Evolutionary conservation across 2,113 vertebrate species (phyloP).

Genomic region (Percina caprodes): DNA sequence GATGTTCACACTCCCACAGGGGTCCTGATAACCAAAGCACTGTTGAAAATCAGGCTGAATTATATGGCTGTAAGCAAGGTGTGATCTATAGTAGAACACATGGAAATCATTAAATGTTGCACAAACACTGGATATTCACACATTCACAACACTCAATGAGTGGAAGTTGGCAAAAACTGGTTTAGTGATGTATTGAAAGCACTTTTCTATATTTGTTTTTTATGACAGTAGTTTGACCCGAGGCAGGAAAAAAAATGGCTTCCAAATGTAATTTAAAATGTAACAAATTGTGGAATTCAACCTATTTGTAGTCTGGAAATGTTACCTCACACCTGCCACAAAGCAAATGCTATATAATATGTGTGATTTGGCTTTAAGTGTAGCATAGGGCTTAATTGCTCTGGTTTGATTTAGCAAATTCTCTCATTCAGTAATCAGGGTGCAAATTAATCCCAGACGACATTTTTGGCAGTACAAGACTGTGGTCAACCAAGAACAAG

Average conservation of each 20-base stretch:
- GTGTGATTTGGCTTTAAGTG: background rate
- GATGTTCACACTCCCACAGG: constrained; percentile 69
- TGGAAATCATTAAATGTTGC: constrained; percentile 61
- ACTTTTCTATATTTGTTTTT: constrained; percentile 42
- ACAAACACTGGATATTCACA: constrained; percentile 63
- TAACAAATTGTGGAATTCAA: background rate
- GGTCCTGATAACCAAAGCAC: constrained; percentile 40
- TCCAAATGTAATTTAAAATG: background rate
- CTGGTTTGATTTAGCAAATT: constrained; percentile 24
- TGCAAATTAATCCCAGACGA: constrained; percentile 47
- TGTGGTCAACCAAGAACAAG: constrained; percentile 52
- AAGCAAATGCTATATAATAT: background rate
- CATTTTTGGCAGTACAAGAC: constrained; percentile 38
- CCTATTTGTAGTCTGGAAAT: background rate
- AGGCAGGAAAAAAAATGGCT: background rate
- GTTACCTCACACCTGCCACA: background rate
- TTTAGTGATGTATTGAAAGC: constrained; percentile 49
- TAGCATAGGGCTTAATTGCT: background rate
- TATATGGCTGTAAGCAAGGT: constrained; percentile 50
- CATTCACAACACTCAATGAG: constrained; percentile 49
- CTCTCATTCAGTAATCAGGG: constrained; percentile 31
- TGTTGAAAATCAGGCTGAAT: constrained; percentile 48
- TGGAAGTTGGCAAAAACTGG: constrained; percentile 23
- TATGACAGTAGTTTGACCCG: constrained; percentile 11
- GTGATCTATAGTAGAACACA: constrained; percentile 58